Base-by-base conservation (phyloP, 1,140 invertebrate species). In the Monomorium pharaonis region DNA sequence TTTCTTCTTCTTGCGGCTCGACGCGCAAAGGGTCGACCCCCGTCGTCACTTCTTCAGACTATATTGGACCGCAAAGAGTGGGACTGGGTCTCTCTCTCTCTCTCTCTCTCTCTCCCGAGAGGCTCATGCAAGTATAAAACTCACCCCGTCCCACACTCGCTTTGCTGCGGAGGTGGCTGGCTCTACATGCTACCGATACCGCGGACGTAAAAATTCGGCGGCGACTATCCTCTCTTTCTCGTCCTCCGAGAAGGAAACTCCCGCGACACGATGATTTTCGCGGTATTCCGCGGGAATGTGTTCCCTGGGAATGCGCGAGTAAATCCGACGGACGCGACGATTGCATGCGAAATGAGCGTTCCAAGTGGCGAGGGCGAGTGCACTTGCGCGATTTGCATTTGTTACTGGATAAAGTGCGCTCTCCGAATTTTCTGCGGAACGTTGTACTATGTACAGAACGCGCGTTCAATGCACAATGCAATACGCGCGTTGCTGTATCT, bases 51-150 rank as follows among this genome's bases (percentile, higher is more conserved):
- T 85, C 76, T 86, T 83, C 70, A 81, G 30, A 56, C 87, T 54
- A 90, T 91, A 91, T 92, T 89, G 77, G 91, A 76, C 84, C 91
- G 86, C 88, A 92, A 92, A 90, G 88, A 88, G 88, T 58, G 30
- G 49, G n/a, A n/a, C 72, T 70, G 86, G 58, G 86, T 91, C 77
- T n/a, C n/a, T n/a, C n/a, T n/a, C n/a, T n/a, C n/a, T n/a, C n/a
- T n/a, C n/a, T n/a, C n/a, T n/a, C n/a, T n/a, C n/a, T n/a, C n/a
- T n/a, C n/a, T 62, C 75, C 27, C 44, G 51, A 62, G 49, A 65
- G 74, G 47, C 86, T 88, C 89, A 86, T 90, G 88, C 91, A 90
- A 90, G 85, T 90, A 91, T 90, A 91, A n/a, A 78, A 90, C 49
- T 67, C 49, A 74, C 30, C 30, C n/a, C 30, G 21, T 77, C 47